phyloP scores from a whole-genome alignment of 2,113 vertebrate genomes.

The Alethe diademata region DNA sequence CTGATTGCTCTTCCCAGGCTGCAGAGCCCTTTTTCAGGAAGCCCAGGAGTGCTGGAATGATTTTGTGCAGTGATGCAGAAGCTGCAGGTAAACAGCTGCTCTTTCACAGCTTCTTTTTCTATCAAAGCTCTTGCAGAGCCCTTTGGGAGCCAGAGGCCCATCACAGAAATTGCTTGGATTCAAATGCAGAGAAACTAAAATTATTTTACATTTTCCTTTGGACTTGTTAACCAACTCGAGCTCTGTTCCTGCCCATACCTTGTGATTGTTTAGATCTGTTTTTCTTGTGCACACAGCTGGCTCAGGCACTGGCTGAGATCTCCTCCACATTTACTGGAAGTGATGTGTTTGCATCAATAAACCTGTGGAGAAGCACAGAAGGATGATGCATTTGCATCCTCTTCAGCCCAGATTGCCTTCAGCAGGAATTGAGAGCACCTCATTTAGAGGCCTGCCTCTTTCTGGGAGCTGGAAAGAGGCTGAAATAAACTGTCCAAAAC shows the following conservation, averaged over 20 bases:
- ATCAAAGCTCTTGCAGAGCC: neutral
- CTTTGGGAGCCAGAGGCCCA: neutral
- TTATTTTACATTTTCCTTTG: neutral
- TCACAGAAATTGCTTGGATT: neutral
- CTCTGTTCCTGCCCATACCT: neutral
- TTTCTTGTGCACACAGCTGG: neutral
- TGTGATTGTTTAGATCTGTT: neutral
- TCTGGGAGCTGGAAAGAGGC: neutral
- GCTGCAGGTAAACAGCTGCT: neutral
- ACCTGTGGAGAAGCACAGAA: neutral
- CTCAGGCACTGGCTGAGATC: neutral
- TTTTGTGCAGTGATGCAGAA: neutral
- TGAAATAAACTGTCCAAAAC: neutral
- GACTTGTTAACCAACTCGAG: rapidly evolving
- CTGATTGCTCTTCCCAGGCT: rapidly evolving
- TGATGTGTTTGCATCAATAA: neutral
- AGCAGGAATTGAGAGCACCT: neutral
- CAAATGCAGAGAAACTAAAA: neutral
- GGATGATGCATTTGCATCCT: neutral
- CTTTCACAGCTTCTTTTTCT: neutral
- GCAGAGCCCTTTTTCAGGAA: neutral
- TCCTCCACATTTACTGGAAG: neutral
- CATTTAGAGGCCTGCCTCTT: neutral
- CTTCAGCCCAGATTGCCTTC: neutral
- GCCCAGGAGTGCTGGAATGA: neutral